phyloP scores from a whole-genome alignment of 2,797 vertebrate species.

The Catamblyrhynchus diadema region DNA sequence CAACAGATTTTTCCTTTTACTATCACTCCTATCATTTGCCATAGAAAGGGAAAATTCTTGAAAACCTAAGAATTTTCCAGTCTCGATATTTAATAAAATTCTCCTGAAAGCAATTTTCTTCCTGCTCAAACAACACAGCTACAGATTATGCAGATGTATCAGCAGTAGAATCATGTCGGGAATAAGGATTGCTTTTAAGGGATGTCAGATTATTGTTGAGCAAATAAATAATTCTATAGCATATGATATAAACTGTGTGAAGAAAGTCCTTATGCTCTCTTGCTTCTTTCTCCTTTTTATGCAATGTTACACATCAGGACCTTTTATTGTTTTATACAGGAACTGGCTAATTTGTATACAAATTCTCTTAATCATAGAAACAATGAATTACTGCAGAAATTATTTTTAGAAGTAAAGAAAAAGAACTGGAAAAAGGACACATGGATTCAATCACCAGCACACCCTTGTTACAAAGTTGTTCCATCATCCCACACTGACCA shows the following conservation, averaged over 20 bases:
- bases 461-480: background rate
- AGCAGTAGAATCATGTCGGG: background rate
- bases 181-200: background rate
- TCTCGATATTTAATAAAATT: background rate
- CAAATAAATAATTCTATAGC: background rate
- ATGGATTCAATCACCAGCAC: background rate
- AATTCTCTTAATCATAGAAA: background rate
- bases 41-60: background rate
- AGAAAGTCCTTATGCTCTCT: background rate
- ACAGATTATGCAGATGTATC: background rate
- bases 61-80: background rate
- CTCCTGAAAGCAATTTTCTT: background rate
- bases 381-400: background rate
- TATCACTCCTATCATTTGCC: background rate
- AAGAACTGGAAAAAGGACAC: background rate
- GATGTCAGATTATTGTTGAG: background rate
- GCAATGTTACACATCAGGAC: background rate
- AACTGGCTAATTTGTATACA: background rate
- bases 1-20: background rate
- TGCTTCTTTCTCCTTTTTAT: background rate
- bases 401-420: conserved; percentile 2
- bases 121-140: background rate
- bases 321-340: background rate
- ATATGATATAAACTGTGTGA: background rate
- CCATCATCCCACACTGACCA: background rate